These are phyloP conservation scores for Agriopis marginaria DNA, from an alignment of 2,888 invertebrate species.

Conservation along the genomic window DNA sequence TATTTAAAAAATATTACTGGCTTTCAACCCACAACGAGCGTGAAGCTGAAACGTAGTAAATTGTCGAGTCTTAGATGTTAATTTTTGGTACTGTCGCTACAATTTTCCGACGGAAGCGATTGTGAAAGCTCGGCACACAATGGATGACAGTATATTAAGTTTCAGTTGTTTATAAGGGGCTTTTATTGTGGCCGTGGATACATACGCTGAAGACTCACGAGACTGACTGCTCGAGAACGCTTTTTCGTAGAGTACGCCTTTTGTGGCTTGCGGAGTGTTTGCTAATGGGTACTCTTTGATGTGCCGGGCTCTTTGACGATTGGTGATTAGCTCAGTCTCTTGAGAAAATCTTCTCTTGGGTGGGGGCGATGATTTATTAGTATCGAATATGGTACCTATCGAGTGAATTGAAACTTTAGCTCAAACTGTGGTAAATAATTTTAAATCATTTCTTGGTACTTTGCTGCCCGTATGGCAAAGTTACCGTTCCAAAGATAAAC, in stretches of 20 bases:
- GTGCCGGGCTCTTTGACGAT: constrained; percentile 26
- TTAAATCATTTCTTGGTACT: too few species aligned
- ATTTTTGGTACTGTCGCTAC: constrained; percentile 32
- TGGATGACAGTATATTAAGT: constrained; percentile 56
- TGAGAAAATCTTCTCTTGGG: constrained; percentile 35
- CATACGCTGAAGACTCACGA: constrained; percentile 32
- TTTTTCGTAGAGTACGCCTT: constrained; percentile 36
- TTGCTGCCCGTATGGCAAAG: too few species aligned
- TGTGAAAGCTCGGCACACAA: constrained; percentile 60
- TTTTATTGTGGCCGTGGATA: constrained; percentile 44
- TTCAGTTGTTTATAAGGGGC: constrained; percentile 54
- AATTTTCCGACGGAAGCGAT: constrained; percentile 53
- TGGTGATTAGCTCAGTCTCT: constrained; percentile 30
- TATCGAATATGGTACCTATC: too few species aligned
- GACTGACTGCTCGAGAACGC: constrained; percentile 33
- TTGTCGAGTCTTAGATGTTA: constrained; percentile 26
- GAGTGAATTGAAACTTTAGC: too few species aligned
- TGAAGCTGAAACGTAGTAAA: constrained; percentile 17
- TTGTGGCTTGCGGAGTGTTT: constrained; percentile 40
- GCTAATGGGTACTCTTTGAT: constrained; percentile 34
- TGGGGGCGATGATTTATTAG: background rate
- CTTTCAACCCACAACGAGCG: constrained; percentile 2
- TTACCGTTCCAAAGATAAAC: too few species aligned
- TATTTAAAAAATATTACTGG: constrained; percentile 28
- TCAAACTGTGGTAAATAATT: too few species aligned